Evolutionary conservation across 2,888 invertebrate genomes (phyloP).

Genomic region (Petrolisthes cinctipes): DNA sequence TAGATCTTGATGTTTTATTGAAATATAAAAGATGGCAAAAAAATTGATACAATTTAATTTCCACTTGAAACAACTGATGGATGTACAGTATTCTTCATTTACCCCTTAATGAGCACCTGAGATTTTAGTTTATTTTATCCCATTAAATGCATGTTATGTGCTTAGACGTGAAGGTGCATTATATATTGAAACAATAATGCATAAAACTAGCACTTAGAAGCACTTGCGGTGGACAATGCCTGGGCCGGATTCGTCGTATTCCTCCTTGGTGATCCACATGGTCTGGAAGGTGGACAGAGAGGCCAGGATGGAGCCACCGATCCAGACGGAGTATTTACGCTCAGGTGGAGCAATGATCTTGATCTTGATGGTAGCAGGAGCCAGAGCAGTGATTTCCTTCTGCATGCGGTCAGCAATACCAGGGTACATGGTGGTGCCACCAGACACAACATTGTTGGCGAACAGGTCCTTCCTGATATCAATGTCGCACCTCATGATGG

Average conservation of each 20-base stretch:
- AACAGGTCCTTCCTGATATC: slow-evolving; percentile 70
- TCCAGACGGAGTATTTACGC: slow-evolving; percentile 68
- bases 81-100: no score
- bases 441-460: slow-evolving; percentile 67
- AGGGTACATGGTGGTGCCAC: slow-evolving; percentile 65
- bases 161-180: no score
- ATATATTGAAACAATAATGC: no score
- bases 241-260: slow-evolving; percentile 67
- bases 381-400: slow-evolving; percentile 67
- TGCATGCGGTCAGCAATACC: slow-evolving; percentile 66
- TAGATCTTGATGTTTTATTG: no score
- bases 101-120: no score
- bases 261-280: slow-evolving; percentile 66
- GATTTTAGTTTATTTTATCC: no score
- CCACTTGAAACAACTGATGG: no score
- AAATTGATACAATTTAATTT: no score
- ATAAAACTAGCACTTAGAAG: slow-evolving; percentile 54
- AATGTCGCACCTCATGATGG: slow-evolving; percentile 95
- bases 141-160: no score
- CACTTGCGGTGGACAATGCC: slow-evolving; percentile 67
- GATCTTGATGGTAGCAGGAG: slow-evolving; percentile 68
- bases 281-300: slow-evolving; percentile 67
- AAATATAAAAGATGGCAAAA: no score
- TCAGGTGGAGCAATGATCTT: slow-evolving; percentile 68
- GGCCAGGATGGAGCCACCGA: slow-evolving; percentile 68